phyloP scores from a whole-genome alignment of 2,113 vertebrate genomes.

The Hystrix brachyura region DNA sequence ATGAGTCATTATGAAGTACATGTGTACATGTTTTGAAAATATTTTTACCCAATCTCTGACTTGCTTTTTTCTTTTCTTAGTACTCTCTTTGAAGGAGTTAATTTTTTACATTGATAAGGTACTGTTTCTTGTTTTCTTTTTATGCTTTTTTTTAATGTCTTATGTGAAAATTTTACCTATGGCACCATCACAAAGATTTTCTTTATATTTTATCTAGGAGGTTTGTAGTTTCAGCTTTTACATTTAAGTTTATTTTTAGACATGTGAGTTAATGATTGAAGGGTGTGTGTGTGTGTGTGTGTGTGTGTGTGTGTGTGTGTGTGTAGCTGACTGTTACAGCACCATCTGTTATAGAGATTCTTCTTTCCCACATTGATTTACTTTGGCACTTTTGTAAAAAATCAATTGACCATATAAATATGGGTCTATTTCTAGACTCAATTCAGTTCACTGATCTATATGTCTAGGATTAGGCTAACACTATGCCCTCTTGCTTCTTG shows the following conservation, averaged over 20 bases:
- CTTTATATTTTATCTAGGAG: background rate
- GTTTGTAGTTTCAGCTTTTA: background rate
- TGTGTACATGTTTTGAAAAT: background rate
- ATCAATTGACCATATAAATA: background rate
- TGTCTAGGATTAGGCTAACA: background rate
- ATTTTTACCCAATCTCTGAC: background rate
- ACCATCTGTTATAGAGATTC: background rate
- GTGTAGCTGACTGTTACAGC: background rate
- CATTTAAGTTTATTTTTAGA: background rate
- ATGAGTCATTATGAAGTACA: background rate
- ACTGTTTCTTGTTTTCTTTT: background rate
- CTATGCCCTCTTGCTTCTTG: background rate
- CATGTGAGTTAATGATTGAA: background rate
- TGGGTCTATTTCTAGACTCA: background rate
- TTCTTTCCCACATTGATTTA: constrained; percentile 15
- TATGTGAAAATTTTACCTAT: background rate
- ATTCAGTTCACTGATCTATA: background rate
- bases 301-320: background rate
- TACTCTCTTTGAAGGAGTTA: background rate
- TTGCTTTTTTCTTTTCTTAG: background rate
- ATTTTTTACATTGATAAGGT: background rate
- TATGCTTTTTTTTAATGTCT: background rate
- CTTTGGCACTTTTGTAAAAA: background rate
- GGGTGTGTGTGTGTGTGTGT: background rate
- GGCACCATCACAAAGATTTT: background rate